These are phyloP conservation scores for Tribolium madens DNA, from an alignment of 1,140 invertebrate genomes.

Conservation along the genomic window DNA sequence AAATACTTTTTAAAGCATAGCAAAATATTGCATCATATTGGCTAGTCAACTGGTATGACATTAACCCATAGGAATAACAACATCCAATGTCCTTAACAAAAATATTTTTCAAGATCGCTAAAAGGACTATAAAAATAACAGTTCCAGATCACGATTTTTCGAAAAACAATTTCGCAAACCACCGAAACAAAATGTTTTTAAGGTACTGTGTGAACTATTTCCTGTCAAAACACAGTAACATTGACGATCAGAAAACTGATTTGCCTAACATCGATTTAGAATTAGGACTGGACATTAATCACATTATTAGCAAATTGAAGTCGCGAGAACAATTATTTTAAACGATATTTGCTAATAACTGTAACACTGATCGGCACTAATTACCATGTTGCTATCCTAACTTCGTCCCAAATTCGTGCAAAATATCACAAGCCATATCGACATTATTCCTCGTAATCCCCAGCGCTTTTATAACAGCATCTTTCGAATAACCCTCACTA, in stretches of 20 bases:
- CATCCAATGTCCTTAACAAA: constrained; percentile 22
- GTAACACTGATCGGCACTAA: not conserved
- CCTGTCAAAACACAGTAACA: constrained; percentile 20
- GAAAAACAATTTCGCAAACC: not conserved
- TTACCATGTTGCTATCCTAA: constrained; percentile 62
- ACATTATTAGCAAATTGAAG: constrained; percentile 26
- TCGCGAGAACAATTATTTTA: not conserved
- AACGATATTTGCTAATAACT: too few relatives aligned
- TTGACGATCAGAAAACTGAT: constrained; percentile 39
- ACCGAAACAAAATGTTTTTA: not conserved
- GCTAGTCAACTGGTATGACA: constrained; percentile 33
- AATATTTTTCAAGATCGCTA: constrained; percentile 12
- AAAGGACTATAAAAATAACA: constrained; percentile 34
- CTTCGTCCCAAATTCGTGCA: constrained; percentile 90
- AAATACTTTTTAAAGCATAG: constrained; percentile 42
- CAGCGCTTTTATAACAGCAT: constrained; percentile 89
- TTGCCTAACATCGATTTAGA: constrained; percentile 38
- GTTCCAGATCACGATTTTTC: constrained; percentile 2
- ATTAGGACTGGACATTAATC: constrained; percentile 30
- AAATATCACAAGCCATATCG: constrained; percentile 94
- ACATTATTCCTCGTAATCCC: constrained; percentile 93
- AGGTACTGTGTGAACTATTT: constrained; percentile 6
- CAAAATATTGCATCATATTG: constrained; percentile 39
- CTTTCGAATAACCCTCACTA: constrained; percentile 88
- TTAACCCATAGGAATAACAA: constrained; percentile 26